Evolutionary conservation across 1,140 invertebrate species (phyloP).

Genomic region (Notospermus geniculatus): DNA sequence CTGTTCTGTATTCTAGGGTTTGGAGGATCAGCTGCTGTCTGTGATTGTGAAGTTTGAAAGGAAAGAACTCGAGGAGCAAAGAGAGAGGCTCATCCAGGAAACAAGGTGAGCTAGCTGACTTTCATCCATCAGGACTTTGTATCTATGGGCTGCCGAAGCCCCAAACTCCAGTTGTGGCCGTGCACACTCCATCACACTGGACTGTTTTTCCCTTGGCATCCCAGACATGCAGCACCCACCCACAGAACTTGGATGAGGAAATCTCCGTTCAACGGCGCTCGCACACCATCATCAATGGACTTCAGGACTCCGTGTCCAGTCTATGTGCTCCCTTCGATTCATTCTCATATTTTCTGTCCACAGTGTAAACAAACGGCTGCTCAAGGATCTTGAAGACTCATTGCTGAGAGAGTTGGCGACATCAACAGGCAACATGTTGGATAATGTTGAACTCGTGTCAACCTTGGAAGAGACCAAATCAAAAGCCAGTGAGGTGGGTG

Average conservation of each 20-base stretch:
- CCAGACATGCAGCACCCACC: too few species aligned
- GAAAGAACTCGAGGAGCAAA: slow-evolving; percentile 55
- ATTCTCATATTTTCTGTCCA: slow-evolving; percentile 7
- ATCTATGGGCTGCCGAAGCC: too few species aligned
- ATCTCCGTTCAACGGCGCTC: too few species aligned
- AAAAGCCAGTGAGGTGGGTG: slow-evolving; percentile 68
- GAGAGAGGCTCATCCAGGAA: slow-evolving; percentile 76
- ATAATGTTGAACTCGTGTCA: slow-evolving; percentile 79
- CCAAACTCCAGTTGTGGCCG: too few species aligned
- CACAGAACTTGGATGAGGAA: too few species aligned
- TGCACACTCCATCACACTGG: too few species aligned
- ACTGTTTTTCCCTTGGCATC: too few species aligned
- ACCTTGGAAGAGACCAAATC: slow-evolving; percentile 86
- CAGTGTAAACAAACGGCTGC: slow-evolving; percentile 76
- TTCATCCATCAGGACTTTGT: too few species aligned
- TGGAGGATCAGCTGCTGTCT: slow-evolving; percentile 84
- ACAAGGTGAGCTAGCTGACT: too few species aligned
- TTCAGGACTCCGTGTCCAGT: too few species aligned
- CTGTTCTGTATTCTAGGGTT: slow-evolving; percentile 58
- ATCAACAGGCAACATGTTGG: slow-evolving; percentile 85
- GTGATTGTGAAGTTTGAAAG: slow-evolving; percentile 81
- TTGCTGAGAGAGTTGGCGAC: slow-evolving; percentile 76
- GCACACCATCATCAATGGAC: too few species aligned
- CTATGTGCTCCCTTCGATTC: too few species aligned
- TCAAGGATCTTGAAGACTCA: slow-evolving; percentile 79